Percentiles rank a stretch among this genome's conserved stretches.
phyloP scores from a whole-genome alignment of 2,113 vertebrate species.

The Balaenoptera acutorostrata region DNA sequence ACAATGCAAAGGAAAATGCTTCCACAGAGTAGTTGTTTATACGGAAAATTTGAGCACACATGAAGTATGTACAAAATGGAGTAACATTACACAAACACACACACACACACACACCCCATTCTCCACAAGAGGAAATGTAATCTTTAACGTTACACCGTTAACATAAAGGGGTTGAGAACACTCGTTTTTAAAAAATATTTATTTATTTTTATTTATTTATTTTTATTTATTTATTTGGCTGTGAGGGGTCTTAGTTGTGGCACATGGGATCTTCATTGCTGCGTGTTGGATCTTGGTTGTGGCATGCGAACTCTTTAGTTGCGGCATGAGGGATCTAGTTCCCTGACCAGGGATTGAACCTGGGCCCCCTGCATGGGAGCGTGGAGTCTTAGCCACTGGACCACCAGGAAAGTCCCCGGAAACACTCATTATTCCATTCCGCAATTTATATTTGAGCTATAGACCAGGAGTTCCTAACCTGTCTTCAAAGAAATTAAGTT shows the following conservation, averaged over 20 bases:
- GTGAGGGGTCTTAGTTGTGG: too few relatives aligned
- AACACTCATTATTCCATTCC: not conserved
- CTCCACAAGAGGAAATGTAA: not conserved
- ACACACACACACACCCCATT: not conserved
- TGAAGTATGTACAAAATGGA: not conserved
- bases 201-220: too few relatives aligned
- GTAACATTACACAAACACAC: not conserved
- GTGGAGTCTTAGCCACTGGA: too few relatives aligned
- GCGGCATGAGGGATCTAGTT: too few relatives aligned
- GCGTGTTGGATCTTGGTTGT: fast-evolving
- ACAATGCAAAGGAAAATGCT: not conserved
- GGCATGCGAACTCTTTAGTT: too few relatives aligned
- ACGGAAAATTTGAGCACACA: not conserved
- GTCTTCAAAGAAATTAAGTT: not conserved
- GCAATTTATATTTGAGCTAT: not conserved
- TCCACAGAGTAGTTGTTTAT: not conserved
- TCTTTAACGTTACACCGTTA: not conserved
- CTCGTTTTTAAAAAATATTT: too few relatives aligned
- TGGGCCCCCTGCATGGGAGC: too few relatives aligned
- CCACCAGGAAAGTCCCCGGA: not conserved
- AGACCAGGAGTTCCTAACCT: not conserved
- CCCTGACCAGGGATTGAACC: too few relatives aligned
- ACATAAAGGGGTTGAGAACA: not conserved
- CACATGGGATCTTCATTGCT: too few relatives aligned
- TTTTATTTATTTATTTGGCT: too few relatives aligned